These are phyloP conservation scores for Melanerpes formicivorus DNA, from an alignment of 2,113 vertebrate species.

Conservation along the genomic window DNA sequence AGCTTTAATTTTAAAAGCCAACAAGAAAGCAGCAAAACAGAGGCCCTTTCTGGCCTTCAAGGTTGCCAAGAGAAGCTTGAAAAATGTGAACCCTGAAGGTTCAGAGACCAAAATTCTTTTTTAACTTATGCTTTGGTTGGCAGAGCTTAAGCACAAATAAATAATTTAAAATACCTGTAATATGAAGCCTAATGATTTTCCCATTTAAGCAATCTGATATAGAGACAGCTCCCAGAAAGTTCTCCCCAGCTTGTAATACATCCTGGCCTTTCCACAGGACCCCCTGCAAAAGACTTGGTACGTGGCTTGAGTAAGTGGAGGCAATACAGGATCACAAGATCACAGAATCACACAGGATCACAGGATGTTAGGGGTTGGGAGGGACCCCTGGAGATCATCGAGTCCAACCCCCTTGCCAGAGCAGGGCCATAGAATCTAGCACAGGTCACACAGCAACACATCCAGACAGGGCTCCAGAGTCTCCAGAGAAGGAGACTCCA, in stretches of 20 bases:
- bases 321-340: background rate
- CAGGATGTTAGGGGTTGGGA: too few relatives aligned
- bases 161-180: constrained; percentile 4
- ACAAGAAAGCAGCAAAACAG: background rate
- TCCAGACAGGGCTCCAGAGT: too few relatives aligned
- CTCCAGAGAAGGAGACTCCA: too few relatives aligned
- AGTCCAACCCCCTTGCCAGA: too few relatives aligned
- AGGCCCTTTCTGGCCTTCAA: background rate
- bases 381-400: too few relatives aligned
- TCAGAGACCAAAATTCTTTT: constrained; percentile 7
- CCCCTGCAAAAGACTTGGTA: background rate
- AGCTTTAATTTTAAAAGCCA: background rate
- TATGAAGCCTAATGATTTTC: constrained; percentile 2
- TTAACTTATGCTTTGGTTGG: background rate
- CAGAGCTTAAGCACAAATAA: background rate
- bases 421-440: too few relatives aligned
- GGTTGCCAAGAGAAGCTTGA: background rate
- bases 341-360: too few relatives aligned
- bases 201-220: background rate
- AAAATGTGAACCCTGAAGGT: background rate
- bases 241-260: background rate
- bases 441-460: too few relatives aligned
- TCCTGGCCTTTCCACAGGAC: background rate
- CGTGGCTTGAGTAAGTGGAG: background rate
- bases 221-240: background rate